Percentiles rank a stretch among this genome's conserved stretches.
These are phyloP conservation scores for Nomada fabriciana DNA, from an alignment of 2,888 invertebrate species.

Conservation along the genomic window DNA sequence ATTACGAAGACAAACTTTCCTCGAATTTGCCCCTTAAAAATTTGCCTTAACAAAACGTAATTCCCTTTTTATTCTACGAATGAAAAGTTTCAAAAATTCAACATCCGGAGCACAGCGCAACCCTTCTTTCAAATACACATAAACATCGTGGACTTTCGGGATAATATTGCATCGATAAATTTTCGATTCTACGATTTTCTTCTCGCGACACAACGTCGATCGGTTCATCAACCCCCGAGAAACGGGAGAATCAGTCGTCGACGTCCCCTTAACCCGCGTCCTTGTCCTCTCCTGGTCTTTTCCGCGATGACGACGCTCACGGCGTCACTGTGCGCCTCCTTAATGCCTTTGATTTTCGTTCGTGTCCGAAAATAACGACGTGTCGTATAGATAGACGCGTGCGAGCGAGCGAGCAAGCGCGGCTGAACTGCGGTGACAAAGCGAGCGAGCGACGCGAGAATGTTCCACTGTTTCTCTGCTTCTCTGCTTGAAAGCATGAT, in stretches of 20 bases:
- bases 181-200: not conserved
- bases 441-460: constrained; percentile 28
- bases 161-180: not conserved
- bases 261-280: constrained; percentile 30
- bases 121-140: too few species aligned
- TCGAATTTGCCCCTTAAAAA: too few species aligned
- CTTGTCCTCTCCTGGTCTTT: constrained; percentile 41
- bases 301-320: constrained; percentile 63
- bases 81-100: too few species aligned
- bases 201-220: not conserved
- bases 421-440: constrained; percentile 43
- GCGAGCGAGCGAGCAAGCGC: constrained; percentile 13
- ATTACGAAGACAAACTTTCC: too few species aligned
- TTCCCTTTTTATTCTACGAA: too few species aligned
- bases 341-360: constrained; percentile 69
- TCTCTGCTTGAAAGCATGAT: too few species aligned
- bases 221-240: constrained; percentile 25
- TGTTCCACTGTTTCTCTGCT: not conserved
- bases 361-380: constrained; percentile 69
- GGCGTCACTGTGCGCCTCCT: constrained; percentile 59
- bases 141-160: too few species aligned
- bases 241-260: constrained; percentile 13
- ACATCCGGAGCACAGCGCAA: too few species aligned
- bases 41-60: too few species aligned
- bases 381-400: constrained; percentile 49